Evolutionary conservation across 2,113 vertebrate species (phyloP).

Genomic region (Pholis gunnellus): DNA sequence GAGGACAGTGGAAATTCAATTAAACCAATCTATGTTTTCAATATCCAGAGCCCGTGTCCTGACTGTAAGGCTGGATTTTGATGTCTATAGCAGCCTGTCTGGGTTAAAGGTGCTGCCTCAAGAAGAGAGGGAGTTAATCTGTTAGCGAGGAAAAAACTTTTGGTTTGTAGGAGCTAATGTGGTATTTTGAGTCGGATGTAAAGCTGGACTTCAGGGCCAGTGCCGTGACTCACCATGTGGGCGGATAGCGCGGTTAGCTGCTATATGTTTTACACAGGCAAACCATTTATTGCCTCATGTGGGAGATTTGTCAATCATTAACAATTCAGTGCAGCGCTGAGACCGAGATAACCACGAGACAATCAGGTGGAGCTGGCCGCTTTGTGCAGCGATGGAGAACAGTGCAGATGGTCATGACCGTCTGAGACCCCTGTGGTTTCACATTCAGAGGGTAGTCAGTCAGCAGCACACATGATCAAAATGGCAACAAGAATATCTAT

Average conservation of each 20-base stretch:
- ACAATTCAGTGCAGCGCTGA: background rate
- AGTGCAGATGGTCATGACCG: slow-evolving; percentile 4
- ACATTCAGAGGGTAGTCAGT: slow-evolving; percentile 8
- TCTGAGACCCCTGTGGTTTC: slow-evolving; percentile 3
- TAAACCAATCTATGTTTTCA: slow-evolving; percentile 78
- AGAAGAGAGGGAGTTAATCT: background rate
- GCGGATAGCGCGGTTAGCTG: background rate
- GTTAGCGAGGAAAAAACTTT: background rate
- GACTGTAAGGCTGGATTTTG: slow-evolving; percentile 20
- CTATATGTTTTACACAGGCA: background rate
- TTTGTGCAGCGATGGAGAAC: slow-evolving; percentile 30
- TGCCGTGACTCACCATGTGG: slow-evolving; percentile 19
- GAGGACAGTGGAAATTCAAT: slow-evolving; percentile 81
- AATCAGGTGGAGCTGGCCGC: slow-evolving; percentile 30
- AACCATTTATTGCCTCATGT: slow-evolving; percentile 27
- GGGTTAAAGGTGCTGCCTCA: background rate
- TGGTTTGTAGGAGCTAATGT: background rate
- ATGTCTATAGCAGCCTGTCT: background rate
- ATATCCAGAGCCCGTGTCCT: slow-evolving; percentile 39
- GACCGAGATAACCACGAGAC: slow-evolving; percentile 47
- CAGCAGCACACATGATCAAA: slow-evolving; percentile 1
- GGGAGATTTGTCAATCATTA: slow-evolving; percentile 31
- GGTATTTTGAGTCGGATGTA: slow-evolving; percentile 6
- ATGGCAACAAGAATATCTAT: background rate
- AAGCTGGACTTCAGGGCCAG: slow-evolving; percentile 11